Base-by-base conservation (phyloP, 2,113 vertebrate genomes). In the Xenotilapia leptura region DNA sequence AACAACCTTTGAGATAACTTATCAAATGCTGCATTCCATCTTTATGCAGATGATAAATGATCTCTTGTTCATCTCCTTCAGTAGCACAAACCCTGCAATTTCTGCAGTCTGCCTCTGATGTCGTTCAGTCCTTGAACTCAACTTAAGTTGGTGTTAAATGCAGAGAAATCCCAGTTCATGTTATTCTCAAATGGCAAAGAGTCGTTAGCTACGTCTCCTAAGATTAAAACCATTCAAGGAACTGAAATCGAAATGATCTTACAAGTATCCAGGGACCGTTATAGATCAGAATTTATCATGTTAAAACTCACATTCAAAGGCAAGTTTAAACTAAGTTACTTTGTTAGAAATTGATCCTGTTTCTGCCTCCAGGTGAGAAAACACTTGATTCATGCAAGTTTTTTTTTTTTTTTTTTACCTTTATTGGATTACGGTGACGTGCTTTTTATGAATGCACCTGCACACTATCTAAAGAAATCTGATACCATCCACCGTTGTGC, bases 401-500 rank as follows among this genome's bases (percentile, higher is more conserved):
- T 28, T 28, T 28, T 28, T 4, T 28, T 28, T 28, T 28, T 0
- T 28, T 28, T 31, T 31, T 60, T 5, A 17, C 58, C 58, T 62
- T 33, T 36, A 4, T 36, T 62, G 6, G 28, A 62, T 62, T 10
- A 62, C 1, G 1, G 9, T 33, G 58, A 62, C 9, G 0, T 36
- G 28, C 15, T 33, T 62, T 62, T 33, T 62, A 36, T 19, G 5
- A 36, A 62, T 1, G 28, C 58, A 36, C 2, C 58, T 62, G 15
- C 31, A 19, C 58, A 36, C 9, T 36, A 62, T 0, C 58, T 62
- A 33, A 0, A 33, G 58, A 33, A 4, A 33, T 62, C 4, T 19
- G 58, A 62, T 19, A 62, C 28, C 0, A 0, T 36, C 28, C 17
- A 62, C 28, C 28, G 0, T 62, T 62, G 58, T 62, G 28, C 58